Evolutionary conservation across 2,113 vertebrate genomes (phyloP).

Genomic region (Dryoscopus gambensis): DNA sequence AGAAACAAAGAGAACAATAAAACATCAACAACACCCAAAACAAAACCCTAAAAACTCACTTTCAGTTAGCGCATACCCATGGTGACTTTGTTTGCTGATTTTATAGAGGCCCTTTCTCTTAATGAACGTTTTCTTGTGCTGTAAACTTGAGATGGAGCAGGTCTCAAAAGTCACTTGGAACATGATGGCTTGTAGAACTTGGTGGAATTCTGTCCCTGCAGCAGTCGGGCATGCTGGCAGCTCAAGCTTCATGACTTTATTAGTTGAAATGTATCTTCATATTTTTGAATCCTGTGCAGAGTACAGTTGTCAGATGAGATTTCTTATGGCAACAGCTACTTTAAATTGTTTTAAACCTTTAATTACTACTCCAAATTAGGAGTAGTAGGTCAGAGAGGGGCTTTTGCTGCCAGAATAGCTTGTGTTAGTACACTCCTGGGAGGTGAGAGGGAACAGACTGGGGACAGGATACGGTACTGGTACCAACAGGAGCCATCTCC

Average conservation of each 20-base stretch:
- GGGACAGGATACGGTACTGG: not conserved
- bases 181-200: not conserved
- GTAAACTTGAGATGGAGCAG: not conserved
- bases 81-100: not conserved
- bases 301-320: not conserved
- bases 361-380: not conserved
- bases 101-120: not conserved
- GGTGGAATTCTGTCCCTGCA: not conserved
- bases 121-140: not conserved
- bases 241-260: not conserved
- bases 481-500: not conserved
- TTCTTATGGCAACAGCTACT: not conserved
- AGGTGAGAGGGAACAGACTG: not conserved
- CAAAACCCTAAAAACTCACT: not conserved
- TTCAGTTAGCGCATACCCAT: not conserved
- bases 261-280: not conserved
- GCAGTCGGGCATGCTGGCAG: not conserved
- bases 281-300: not conserved
- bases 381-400: not conserved
- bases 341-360: not conserved
- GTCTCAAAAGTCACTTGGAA: not conserved
- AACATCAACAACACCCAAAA: not conserved
- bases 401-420: not conserved
- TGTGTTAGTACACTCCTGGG: not conserved
- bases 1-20: not conserved